These are phyloP conservation scores for Myripristis jacobus DNA, from an alignment of 2,797 vertebrate genomes.

Conservation along the genomic window DNA sequence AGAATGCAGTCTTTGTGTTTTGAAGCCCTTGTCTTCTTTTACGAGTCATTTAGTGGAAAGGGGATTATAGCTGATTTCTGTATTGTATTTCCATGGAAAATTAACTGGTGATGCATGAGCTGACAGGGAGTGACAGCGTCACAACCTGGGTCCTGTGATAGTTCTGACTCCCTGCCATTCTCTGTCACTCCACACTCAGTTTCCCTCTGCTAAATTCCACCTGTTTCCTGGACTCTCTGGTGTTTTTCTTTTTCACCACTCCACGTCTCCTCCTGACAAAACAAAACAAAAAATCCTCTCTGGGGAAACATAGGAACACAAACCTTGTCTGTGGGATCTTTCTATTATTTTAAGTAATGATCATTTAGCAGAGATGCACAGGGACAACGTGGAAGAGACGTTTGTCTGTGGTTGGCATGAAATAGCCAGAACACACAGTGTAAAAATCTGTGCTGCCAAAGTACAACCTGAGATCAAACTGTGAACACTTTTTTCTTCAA, in stretches of 20 bases:
- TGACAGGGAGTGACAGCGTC: slow-evolving; percentile 39
- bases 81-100: slow-evolving; percentile 65
- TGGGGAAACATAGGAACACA: slow-evolving; percentile 5
- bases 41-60: slow-evolving; percentile 30
- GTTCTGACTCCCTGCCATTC: slow-evolving; percentile 28
- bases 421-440: slow-evolving; percentile 32
- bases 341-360: slow-evolving; percentile 35
- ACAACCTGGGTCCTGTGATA: slow-evolving; percentile 11
- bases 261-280: background rate
- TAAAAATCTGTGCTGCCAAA: slow-evolving; percentile 15
- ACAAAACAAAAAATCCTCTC: slow-evolving; percentile 27
- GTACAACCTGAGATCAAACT: slow-evolving; percentile 1
- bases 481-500: background rate
- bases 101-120: slow-evolving; percentile 11
- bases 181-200: slow-evolving; percentile 22
- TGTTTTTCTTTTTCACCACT: no score
- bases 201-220: slow-evolving; percentile 36
- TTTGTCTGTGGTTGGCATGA: slow-evolving; percentile 23
- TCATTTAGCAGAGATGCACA: no score
- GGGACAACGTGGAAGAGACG: slow-evolving; percentile 32
- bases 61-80: slow-evolving; percentile 52
- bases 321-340: slow-evolving; percentile 20
- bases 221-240: slow-evolving; percentile 19
- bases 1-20: slow-evolving; percentile 32
- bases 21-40: slow-evolving; percentile 21